These are phyloP conservation scores for Cancer borealis DNA, from an alignment of 2,888 invertebrate species.

Conservation along the genomic window DNA sequence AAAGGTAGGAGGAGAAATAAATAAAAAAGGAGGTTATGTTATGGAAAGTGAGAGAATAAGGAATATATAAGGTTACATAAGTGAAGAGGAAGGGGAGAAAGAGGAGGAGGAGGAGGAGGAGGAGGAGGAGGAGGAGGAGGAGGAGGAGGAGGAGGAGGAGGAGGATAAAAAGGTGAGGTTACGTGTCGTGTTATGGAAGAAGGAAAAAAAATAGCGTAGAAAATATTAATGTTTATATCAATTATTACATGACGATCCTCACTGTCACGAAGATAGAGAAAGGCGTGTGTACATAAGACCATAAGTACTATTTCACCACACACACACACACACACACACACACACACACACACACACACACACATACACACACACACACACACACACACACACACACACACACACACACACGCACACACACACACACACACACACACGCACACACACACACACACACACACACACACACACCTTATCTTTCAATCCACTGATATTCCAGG, in stretches of 20 bases:
- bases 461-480: too few relatives aligned
- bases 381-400: too few relatives aligned
- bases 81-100: neutral
- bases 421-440: too few relatives aligned
- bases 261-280: neutral
- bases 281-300: neutral
- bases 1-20: neutral
- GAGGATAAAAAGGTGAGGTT: neutral
- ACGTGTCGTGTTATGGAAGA: neutral
- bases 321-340: conserved; percentile 17
- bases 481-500: too few relatives aligned
- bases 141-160: neutral
- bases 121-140: neutral
- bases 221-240: neutral
- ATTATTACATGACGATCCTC: neutral
- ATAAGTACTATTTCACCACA: neutral
- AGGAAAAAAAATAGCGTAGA: neutral
- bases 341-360: conserved; percentile 37
- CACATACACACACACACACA: too few relatives aligned
- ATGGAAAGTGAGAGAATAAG: too few relatives aligned
- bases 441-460: too few relatives aligned
- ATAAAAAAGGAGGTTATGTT: neutral
- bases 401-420: too few relatives aligned
- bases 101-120: neutral
- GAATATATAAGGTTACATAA: too few relatives aligned